phyloP scores from a whole-genome alignment of 2,797 vertebrate species.

The Linurgus olivaceus region DNA sequence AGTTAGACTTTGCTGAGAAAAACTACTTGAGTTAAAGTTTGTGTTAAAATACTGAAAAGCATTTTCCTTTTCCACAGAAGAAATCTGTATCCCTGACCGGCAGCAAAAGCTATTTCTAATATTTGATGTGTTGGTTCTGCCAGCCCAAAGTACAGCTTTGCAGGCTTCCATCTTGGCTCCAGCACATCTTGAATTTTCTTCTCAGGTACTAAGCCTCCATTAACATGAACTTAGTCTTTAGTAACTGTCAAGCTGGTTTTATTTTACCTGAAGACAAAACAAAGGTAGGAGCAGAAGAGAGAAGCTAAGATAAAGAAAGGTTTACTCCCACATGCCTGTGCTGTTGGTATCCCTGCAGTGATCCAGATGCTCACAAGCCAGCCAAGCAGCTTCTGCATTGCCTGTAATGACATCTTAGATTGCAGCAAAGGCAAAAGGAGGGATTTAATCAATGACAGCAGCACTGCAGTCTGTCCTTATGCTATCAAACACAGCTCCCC shows the following conservation, averaged over 20 bases:
- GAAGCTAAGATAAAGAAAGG: neutral
- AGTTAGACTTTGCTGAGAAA: neutral
- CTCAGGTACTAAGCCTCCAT: neutral
- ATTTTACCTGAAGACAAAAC: neutral
- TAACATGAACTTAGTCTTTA: neutral
- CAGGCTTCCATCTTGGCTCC: neutral
- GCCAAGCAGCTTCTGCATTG: neutral
- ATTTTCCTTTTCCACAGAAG: neutral
- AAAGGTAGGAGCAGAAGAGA: neutral
- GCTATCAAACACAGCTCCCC: neutral
- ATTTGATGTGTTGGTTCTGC: neutral
- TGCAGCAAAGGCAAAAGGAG: constrained; percentile 26
- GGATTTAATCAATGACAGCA: constrained; percentile 22
- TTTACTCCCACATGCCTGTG: neutral
- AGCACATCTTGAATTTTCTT: neutral
- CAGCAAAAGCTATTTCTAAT: neutral
- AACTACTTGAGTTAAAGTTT: neutral
- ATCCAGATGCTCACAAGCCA: neutral
- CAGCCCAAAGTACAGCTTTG: neutral
- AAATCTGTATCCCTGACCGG: neutral
- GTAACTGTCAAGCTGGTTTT: neutral
- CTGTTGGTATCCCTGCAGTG: neutral
- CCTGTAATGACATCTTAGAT: neutral
- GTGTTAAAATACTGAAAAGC: neutral
- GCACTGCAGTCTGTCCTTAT: neutral